These are phyloP conservation scores for Cydia strobilella DNA, from an alignment of 1,140 invertebrate species.

Conservation along the genomic window DNA sequence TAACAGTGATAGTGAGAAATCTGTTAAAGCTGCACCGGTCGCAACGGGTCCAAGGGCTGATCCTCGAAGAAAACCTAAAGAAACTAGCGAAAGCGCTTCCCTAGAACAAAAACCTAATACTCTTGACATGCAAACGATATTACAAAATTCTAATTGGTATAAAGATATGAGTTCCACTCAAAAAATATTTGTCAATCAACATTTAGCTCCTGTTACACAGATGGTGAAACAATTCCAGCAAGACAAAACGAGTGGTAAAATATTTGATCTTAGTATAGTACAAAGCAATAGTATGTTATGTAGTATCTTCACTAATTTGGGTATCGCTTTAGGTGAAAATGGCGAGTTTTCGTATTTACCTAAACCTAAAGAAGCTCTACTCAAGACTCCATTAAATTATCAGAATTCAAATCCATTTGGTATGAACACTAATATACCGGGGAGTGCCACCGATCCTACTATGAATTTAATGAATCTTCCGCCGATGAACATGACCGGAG, in stretches of 20 bases:
- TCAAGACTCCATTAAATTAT: slow-evolving; percentile 75
- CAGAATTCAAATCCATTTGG: slow-evolving; percentile 62
- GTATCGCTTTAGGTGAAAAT: slow-evolving; percentile 79
- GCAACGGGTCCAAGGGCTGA: slow-evolving; percentile 68
- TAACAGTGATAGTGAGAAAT: slow-evolving; percentile 77
- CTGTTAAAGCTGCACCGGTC: slow-evolving; percentile 46
- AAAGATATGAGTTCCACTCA: slow-evolving; percentile 84
- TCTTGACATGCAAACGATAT: slow-evolving; percentile 80
- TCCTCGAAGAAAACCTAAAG: slow-evolving; percentile 81
- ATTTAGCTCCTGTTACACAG: slow-evolving; percentile 82
- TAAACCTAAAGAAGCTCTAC: slow-evolving; percentile 70
- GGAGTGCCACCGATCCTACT: slow-evolving; percentile 58
- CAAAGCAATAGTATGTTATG: slow-evolving; percentile 78
- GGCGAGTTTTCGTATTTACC: slow-evolving; percentile 80
- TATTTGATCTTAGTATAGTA: slow-evolving; percentile 78
- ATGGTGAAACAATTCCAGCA: slow-evolving; percentile 82
- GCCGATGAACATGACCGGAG: slow-evolving; percentile 69
- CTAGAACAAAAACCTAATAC: slow-evolving; percentile 67
- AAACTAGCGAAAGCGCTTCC: slow-evolving; percentile 55
- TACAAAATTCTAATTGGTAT: slow-evolving; percentile 84
- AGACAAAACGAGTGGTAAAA: slow-evolving; percentile 76
- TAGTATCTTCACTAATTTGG: slow-evolving; percentile 81
- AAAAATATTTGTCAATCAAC: slow-evolving; percentile 85
- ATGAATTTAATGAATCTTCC: slow-evolving; percentile 74
- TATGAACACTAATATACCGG: slow-evolving; percentile 67